Evolutionary conservation across 2,888 invertebrate species (phyloP).

Genomic region (Emmelina monodactyla): DNA sequence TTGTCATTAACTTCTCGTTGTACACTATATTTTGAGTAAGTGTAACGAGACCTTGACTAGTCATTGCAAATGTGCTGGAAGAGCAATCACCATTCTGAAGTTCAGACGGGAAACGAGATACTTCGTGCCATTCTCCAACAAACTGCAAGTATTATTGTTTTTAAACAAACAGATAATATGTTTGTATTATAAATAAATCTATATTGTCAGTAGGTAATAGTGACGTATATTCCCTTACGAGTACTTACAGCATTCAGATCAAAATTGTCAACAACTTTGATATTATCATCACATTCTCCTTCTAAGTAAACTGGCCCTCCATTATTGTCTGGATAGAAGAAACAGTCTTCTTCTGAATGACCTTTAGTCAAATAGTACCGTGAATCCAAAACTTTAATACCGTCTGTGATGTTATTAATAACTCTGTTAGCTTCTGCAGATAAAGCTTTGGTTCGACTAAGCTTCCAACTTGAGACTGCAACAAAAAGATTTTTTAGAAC

Average conservation of each 20-base stretch:
- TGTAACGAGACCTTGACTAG: slow-evolving; percentile 17
- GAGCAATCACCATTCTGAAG: slow-evolving; percentile 38
- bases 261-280: slow-evolving; percentile 27
- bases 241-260: slow-evolving; percentile 26
- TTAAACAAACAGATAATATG: background rate
- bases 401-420: slow-evolving; percentile 22
- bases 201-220: too few relatives aligned
- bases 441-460: slow-evolving; percentile 27
- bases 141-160: slow-evolving; percentile 30
- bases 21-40: slow-evolving; percentile 28
- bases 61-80: slow-evolving; percentile 17
- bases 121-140: slow-evolving; percentile 42
- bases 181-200: background rate
- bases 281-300: slow-evolving; percentile 32
- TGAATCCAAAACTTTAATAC: slow-evolving; percentile 24
- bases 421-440: slow-evolving; percentile 12
- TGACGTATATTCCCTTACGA: too few relatives aligned
- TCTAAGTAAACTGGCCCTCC: slow-evolving; percentile 37
- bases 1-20: slow-evolving; percentile 24
- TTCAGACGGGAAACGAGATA: slow-evolving; percentile 41
- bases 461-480: slow-evolving; percentile 31
- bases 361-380: slow-evolving; percentile 23
- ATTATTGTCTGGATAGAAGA: slow-evolving; percentile 43
- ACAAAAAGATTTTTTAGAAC: background rate
- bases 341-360: slow-evolving; percentile 31